These are phyloP conservation scores for Toxonevra muliebris DNA, from an alignment of 2,888 invertebrate species.

Conservation along the genomic window DNA sequence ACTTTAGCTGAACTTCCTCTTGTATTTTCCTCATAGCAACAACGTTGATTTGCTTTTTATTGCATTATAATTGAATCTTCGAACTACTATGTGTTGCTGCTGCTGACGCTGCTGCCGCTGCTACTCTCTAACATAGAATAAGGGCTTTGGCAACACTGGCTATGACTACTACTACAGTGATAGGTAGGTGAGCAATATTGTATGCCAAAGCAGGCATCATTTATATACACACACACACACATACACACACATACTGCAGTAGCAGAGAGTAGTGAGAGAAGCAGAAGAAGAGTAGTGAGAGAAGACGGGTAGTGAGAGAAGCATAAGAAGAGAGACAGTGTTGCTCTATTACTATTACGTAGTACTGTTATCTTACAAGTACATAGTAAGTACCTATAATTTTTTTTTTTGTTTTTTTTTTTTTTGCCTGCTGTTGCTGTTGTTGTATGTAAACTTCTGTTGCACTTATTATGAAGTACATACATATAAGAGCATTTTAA, in stretches of 20 bases:
- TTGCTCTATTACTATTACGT: too few relatives aligned
- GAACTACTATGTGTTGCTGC: conserved; percentile 37
- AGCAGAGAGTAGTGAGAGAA: too few relatives aligned
- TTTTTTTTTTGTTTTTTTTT: not conserved
- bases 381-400: not conserved
- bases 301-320: not conserved
- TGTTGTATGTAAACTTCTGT: not conserved
- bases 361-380: too few relatives aligned
- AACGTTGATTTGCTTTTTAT: conserved; percentile 57
- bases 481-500: not conserved
- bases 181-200: too few relatives aligned
- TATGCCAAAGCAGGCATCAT: too few relatives aligned
- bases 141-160: too few relatives aligned
- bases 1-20: too few relatives aligned
- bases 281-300: not conserved
- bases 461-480: not conserved
- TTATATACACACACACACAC: too few relatives aligned
- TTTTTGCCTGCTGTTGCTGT: not conserved
- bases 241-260: too few relatives aligned
- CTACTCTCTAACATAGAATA: not conserved
- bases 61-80: conserved; percentile 62
- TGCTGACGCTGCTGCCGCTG: conserved; percentile 10
- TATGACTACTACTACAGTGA: too few relatives aligned
- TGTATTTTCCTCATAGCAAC: too few relatives aligned
- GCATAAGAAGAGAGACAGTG: not conserved